phyloP scores from a whole-genome alignment of 2,797 vertebrate species.

The Schizopygopsis pylzovi region DNA sequence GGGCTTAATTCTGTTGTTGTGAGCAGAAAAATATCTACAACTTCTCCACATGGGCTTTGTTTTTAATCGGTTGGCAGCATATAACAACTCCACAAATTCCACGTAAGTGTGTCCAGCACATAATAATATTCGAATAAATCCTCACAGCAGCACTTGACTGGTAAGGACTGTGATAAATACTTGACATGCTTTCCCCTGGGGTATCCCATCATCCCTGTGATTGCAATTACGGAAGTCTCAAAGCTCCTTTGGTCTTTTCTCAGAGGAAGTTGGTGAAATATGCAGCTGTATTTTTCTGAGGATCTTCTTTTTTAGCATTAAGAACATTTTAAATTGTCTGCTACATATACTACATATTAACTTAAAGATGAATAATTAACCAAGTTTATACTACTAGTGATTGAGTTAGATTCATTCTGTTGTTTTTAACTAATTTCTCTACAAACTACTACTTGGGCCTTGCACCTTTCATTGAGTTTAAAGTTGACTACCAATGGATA shows the following conservation, averaged over 20 bases:
- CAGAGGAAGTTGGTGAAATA: conserved; percentile 41
- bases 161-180: conserved; percentile 16
- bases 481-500: background rate
- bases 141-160: background rate
- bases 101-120: background rate
- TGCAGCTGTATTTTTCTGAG: background rate
- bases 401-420: background rate
- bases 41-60: conserved; percentile 13
- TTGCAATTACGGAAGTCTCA: conserved; percentile 69
- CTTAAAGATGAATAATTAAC: background rate
- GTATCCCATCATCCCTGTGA: conserved; percentile 66
- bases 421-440: background rate
- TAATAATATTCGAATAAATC: background rate
- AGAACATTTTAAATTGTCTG: background rate
- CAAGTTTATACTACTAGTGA: background rate
- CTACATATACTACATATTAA: background rate
- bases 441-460: background rate
- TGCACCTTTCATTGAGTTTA: background rate
- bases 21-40: background rate
- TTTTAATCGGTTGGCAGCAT: conserved; percentile 14
- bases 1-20: conserved; percentile 10
- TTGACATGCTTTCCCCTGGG: conserved; percentile 55
- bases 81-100: background rate
- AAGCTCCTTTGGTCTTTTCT: conserved; percentile 59
- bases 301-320: background rate